Evolutionary conservation across 1,140 invertebrate species (phyloP), one percentile per base, ranked within the genome.

Genomic region (Littorina saxatilis): DNA sequence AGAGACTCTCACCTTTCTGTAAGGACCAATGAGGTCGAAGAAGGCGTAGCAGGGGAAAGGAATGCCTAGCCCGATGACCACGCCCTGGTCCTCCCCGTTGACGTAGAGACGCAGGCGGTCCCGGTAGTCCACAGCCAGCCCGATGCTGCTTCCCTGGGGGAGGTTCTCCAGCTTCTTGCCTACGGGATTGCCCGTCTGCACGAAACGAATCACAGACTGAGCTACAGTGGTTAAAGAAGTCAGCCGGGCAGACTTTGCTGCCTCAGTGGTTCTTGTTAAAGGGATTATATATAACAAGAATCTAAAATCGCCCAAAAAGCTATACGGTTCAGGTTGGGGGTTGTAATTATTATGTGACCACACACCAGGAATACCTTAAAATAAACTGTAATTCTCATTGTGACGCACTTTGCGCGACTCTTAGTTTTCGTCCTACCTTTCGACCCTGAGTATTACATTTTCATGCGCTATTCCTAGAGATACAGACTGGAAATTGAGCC

Each of bases 61-160:
- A 17, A 68, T 35, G 5, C 32, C 66, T 15, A 68, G 66, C 29
- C 66, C 17, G 35, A 68, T 29, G 35, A 32, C 66, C 66, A 68
- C 66, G 66, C 66, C 66, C 35, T 68, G 35, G 35, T 68, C 66
- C 66, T 40, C 11, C 32, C 66, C 66, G 35, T 68, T 68, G 66
- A 68, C 15, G 66, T 39, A 68, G 35, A 68, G 66, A 35, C 35
- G 66, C 7, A 68, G 13, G 15, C 35, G 23, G 32, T 68, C 32
- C 35, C 27, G 32, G 15, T 68, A 32, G 35, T 68, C 66, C 66
- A 68, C 23, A 17, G 35, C 32, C 66, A 68, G 63, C 1, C 66
- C 66, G 2, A 68, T 23, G 66, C 29, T 37, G 66, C 66, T 68
- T 32, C 66, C 63, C 35, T 68, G 66, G 2, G 66, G 32, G 32